A percentile compares a stretch with the other conserved stretches of the same genome.
These are phyloP conservation scores for Holacanthella duospinosa DNA, from an alignment of 2,888 invertebrate genomes.

Conservation along the genomic window DNA sequence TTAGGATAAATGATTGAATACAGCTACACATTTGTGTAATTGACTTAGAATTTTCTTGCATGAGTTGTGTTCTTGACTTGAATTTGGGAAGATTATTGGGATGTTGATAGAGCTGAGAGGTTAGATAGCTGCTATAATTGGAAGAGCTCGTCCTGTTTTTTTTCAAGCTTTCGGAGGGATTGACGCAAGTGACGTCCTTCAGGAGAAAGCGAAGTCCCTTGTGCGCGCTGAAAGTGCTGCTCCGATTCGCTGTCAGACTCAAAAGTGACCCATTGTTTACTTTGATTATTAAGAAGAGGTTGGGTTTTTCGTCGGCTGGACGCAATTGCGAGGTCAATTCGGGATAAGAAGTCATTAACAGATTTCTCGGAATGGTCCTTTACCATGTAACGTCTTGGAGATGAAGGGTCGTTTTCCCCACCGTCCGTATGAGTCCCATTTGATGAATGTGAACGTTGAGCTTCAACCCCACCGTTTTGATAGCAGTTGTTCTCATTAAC, in stretches of 20 bases:
- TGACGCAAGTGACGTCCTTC: constrained; percentile 69
- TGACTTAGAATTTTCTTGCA: constrained; percentile 2
- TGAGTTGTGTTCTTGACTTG: not conserved
- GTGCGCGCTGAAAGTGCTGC: constrained; percentile 15
- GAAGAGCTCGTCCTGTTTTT: constrained; percentile 79
- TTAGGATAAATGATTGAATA: no score
- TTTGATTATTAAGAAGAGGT: constrained; percentile 37
- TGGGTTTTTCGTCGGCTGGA: constrained; percentile 41
- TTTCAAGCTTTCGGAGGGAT: constrained; percentile 68
- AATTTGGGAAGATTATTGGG: not conserved
- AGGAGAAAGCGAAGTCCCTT: constrained; percentile 49
- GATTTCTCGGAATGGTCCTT: constrained; percentile 38
- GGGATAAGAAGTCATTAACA: constrained; percentile 42
- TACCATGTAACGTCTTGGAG: constrained; percentile 17
- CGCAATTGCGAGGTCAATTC: constrained; percentile 43
- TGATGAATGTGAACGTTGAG: not conserved
- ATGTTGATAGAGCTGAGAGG: not conserved
- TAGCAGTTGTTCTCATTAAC: not conserved
- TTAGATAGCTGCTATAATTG: constrained; percentile 58
- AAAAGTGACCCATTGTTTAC: constrained; percentile 38
- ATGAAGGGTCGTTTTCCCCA: constrained; percentile 4
- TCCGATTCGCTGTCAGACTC: constrained; percentile 35
- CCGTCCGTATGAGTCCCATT: not conserved
- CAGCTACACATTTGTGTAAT: not conserved
- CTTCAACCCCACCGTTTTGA: not conserved